phyloP scores from a whole-genome alignment of 2,797 vertebrate genomes.

The Rhodeus uyekii region DNA sequence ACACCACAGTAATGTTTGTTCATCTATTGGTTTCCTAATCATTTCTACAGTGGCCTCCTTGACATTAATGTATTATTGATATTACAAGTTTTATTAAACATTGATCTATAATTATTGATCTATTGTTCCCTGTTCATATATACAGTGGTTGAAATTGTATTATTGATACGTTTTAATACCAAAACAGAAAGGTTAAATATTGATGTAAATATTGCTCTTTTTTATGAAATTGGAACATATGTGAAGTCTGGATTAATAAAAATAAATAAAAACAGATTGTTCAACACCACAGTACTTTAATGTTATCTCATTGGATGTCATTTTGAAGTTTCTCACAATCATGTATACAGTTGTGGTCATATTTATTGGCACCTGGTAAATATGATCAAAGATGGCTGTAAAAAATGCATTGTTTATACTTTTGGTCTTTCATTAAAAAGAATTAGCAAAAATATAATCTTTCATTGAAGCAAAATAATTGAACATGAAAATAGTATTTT shows the following conservation, averaged over 20 bases:
- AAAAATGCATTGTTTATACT: too few relatives aligned
- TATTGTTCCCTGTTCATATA: conserved; percentile 13
- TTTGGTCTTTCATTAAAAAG: too few relatives aligned
- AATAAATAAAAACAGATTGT: conserved; percentile 2
- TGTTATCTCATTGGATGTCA: neutral
- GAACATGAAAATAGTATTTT: too few relatives aligned
- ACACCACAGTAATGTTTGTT: neutral
- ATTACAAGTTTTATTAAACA: neutral
- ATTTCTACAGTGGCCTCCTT: neutral
- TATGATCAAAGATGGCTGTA: too few relatives aligned
- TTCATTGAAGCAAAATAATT: too few relatives aligned
- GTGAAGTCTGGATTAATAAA: conserved; percentile 17
- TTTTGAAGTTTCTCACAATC: neutral
- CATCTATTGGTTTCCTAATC: neutral
- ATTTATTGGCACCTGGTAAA: too few relatives aligned
- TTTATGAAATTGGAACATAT: conserved; percentile 9
- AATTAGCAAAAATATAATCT: too few relatives aligned
- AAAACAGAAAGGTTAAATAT: neutral
- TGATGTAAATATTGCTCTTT: conserved; percentile 31
- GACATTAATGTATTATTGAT: neutral
- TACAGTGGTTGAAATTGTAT: conserved; percentile 1
- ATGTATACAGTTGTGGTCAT: too few relatives aligned
- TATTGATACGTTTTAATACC: conserved; percentile 15
- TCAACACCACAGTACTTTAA: neutral
- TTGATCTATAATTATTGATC: neutral